Evolutionary conservation across 2,888 invertebrate genomes (phyloP).

Genomic region (Sarcophaga caerulescens): DNA sequence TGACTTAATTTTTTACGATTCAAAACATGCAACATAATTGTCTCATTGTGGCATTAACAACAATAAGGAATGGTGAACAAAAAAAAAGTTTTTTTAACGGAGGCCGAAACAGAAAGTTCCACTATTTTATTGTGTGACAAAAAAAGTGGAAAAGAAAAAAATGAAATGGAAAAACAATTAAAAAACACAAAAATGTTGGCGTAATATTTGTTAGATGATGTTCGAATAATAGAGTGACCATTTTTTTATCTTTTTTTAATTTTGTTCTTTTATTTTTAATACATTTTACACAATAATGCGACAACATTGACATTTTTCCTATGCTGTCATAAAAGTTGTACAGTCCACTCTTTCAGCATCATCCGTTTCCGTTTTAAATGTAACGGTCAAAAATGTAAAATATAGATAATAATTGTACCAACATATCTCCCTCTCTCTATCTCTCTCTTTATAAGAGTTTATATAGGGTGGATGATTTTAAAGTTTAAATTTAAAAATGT

Average conservation of each 20-base stretch:
- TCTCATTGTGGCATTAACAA: slow-evolving; percentile 55
- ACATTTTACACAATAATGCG: not conserved
- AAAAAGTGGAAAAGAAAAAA: not conserved
- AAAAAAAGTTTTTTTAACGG: not conserved
- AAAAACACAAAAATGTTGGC: slow-evolving; percentile 33
- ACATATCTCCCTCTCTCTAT: no score
- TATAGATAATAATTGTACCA: slow-evolving; percentile 5
- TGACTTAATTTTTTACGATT: slow-evolving; percentile 38
- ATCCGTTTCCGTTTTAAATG: slow-evolving; percentile 61
- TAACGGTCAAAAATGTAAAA: slow-evolving; percentile 44
- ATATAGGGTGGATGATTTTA: no score
- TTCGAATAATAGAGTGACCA: slow-evolving; percentile 37
- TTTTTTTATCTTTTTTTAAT: slow-evolving; percentile 16
- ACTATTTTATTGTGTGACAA: not conserved
- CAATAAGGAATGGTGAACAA: slow-evolving; percentile 36
- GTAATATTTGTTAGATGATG: slow-evolving; percentile 52
- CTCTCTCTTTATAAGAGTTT: no score
- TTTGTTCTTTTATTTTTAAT: slow-evolving; percentile 1
- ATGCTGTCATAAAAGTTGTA: slow-evolving; percentile 30
- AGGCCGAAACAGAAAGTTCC: slow-evolving; percentile 35
- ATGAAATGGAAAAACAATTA: slow-evolving; percentile 37
- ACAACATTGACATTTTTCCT: slow-evolving; percentile 60
- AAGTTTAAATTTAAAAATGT: no score
- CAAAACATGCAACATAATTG: slow-evolving; percentile 55
- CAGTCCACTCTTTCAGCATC: slow-evolving; percentile 24